phyloP scores from a whole-genome alignment of 2,797 vertebrate species.

The Mus spretus region DNA sequence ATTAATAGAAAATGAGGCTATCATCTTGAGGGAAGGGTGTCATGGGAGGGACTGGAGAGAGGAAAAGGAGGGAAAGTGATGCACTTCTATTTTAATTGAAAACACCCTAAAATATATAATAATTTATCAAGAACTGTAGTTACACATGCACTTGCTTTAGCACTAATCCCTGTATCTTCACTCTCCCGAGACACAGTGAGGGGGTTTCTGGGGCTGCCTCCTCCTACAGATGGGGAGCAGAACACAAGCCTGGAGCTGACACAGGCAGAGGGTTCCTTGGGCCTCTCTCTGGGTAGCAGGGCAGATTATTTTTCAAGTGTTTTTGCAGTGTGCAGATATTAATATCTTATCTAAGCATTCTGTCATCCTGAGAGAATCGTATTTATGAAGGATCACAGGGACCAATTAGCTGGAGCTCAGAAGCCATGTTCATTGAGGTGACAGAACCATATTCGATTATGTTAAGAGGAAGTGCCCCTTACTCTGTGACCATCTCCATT shows the following conservation, averaged over 20 bases:
- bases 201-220: neutral
- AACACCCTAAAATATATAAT: neutral
- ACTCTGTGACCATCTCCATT: neutral
- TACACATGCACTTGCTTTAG: neutral
- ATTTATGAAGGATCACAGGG: neutral
- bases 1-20: no score
- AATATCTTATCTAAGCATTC: constrained; percentile 12
- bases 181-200: neutral
- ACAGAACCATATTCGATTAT: neutral
- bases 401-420: neutral
- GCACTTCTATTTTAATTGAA: neutral
- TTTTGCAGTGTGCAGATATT: constrained; percentile 7
- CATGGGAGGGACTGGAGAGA: neutral
- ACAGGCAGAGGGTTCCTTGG: neutral
- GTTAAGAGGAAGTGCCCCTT: neutral
- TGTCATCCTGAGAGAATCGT: constrained; percentile 35
- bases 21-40: no score
- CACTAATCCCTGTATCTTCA: neutral
- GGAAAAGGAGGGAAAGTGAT: neutral
- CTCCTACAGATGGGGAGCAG: neutral
- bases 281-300: neutral
- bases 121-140: neutral
- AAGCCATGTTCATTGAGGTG: neutral
- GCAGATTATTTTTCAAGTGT: neutral
- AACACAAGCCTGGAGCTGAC: neutral